Evolutionary conservation across 2,113 vertebrate genomes (phyloP), one percentile per base, ranked within the genome.

Genomic region (Ramphastos sulfuratus): DNA sequence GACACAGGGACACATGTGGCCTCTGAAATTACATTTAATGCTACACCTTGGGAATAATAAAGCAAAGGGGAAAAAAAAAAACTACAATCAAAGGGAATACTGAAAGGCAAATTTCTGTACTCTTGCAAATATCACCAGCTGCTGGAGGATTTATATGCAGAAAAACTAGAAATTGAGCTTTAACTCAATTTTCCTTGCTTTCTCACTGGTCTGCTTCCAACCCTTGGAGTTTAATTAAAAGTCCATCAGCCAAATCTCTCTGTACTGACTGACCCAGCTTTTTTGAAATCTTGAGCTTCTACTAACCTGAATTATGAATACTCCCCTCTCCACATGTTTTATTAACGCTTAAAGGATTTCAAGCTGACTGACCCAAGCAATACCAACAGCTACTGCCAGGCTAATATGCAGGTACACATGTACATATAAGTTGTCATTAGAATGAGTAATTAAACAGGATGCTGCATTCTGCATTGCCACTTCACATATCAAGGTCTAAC

Each of bases 91-190:
- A 95, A 96, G 56, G 31, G 25, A 92, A 93, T 60, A 87, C 42
- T 71, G 64, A 78, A 95, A 94, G 75, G 80, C 48, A 89, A 72
- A 33, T 58, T 79, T 61, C 78, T 59, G 69, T 73, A 75, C 65
- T 92, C 58, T 81, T 82, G 82, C 69, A 96, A 94, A 58, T 80
- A 92, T 82, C 92, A 94, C 69, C 79, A 96, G 94, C 89, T 94
- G 89, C 73, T 91, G 21, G 54, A 93, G 48, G 25, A 95, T 77
- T 95, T 94, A 85, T 72, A 93, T 20, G 30, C 69, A 92, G 75
- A 91, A 92, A 92, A 92, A 10, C 35, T 65, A 88, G 54, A 89
- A 92, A 69, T 1, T 94, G 54, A 83, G 72, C 69, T 92, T 89
- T 60, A 87, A 74, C 54, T 82, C 66, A 82, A 85, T 71, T 87